Evolutionary conservation across 2,113 vertebrate genomes (phyloP).

Genomic region (Daubentonia madagascariensis): DNA sequence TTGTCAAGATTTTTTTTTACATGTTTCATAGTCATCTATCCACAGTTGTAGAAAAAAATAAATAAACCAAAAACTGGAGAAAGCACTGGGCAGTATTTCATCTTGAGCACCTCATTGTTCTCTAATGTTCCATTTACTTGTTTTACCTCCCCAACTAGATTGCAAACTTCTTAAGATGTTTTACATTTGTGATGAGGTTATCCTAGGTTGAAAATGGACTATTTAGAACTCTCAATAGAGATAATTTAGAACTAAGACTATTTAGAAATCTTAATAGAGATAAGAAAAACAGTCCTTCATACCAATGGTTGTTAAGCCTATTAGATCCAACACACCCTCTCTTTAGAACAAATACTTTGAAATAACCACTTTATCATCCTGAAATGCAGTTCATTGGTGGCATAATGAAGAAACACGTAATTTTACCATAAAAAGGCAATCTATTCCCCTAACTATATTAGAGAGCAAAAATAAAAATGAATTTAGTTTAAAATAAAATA

Average conservation of each 20-base stretch:
- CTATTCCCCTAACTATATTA: not conserved
- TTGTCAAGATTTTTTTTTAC: not conserved
- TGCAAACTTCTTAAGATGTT: not conserved
- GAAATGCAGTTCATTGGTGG: not conserved
- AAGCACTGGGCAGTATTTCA: not conserved
- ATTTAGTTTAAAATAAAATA: not conserved
- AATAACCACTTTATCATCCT: not conserved
- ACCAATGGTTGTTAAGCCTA: not conserved
- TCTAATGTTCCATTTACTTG: not conserved
- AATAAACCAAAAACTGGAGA: not conserved
- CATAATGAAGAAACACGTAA: not conserved
- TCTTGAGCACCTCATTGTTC: not conserved
- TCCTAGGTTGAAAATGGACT: not conserved
- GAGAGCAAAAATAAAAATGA: not conserved
- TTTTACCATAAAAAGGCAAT: not conserved
- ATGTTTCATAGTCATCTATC: not conserved
- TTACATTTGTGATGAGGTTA: not conserved
- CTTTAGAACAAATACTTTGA: not conserved
- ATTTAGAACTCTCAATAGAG: not conserved
- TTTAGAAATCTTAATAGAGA: not conserved
- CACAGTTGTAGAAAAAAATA: not conserved
- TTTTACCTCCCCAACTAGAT: not conserved
- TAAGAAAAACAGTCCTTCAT: not conserved
- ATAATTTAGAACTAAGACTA: no score
- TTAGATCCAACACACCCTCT: not conserved